phyloP scores from a whole-genome alignment of 2,888 invertebrate genomes.

The Meteorus cinctellus region DNA sequence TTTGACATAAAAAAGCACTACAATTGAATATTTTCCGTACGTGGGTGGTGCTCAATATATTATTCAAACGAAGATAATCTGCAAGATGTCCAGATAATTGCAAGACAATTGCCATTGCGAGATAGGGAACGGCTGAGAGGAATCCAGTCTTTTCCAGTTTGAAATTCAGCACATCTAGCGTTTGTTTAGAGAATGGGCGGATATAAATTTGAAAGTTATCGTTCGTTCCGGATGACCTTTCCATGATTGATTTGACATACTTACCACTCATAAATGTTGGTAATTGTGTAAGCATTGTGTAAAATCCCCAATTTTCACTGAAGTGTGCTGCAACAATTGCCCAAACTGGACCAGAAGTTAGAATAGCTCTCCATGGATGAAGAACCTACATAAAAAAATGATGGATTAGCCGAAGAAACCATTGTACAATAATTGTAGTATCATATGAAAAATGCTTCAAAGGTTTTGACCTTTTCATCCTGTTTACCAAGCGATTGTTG shows the following conservation, averaged over 20 bases:
- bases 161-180: conserved; percentile 82
- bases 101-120: conserved; percentile 89
- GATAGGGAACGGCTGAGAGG: conserved; percentile 89
- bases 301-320: conserved; percentile 93
- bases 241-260: conserved; percentile 20
- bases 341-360: conserved; percentile 86
- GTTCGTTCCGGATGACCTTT: not conserved
- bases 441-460: not conserved
- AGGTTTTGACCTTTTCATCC: conserved; percentile 54
- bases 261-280: conserved; percentile 89
- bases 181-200: not conserved
- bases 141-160: conserved; percentile 87
- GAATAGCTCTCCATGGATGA: conserved; percentile 86
- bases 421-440: not conserved
- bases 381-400: conserved; percentile 72
- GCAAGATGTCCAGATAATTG: conserved; percentile 88
- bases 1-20: conserved; percentile 85
- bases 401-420: conserved; percentile 35
- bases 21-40: conserved; percentile 85
- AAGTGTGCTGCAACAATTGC: conserved; percentile 89
- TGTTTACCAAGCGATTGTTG: conserved; percentile 73
- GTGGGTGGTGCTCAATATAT: conserved; percentile 82
- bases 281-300: conserved; percentile 87
- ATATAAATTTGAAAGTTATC: conserved; percentile 1
- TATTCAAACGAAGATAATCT: conserved; percentile 82